These are phyloP conservation scores for Cyclophora punctaria DNA, from an alignment of 2,888 invertebrate species.

Conservation along the genomic window DNA sequence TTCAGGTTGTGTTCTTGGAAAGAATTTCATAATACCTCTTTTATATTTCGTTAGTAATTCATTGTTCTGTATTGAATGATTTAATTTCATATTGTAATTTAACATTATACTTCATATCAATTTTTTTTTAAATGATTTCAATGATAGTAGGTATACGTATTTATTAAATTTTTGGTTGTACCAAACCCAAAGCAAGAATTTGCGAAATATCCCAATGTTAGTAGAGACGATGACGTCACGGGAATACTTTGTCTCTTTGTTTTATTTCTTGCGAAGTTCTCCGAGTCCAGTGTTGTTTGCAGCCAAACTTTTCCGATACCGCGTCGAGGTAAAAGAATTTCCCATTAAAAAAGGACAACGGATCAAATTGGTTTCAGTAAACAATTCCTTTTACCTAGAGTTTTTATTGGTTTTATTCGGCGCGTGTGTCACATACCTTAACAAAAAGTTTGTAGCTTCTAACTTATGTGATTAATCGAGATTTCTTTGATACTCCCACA, in stretches of 20 bases:
- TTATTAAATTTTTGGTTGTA: neutral
- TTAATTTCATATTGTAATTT: no score
- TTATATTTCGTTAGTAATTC: no score
- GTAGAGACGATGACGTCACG: constrained; percentile 12
- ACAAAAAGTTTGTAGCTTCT: constrained; percentile 10
- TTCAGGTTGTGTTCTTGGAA: no score
- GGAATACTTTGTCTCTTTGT: constrained; percentile 44
- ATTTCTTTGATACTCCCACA: neutral
- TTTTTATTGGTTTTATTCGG: constrained; percentile 60
- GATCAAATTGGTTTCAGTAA: constrained; percentile 55
- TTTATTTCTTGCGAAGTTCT: constrained; percentile 53
- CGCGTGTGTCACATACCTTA: constrained; percentile 46
- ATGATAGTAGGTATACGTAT: no score
- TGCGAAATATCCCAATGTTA: constrained; percentile 1
- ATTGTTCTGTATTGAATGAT: no score
- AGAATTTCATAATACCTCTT: no score
- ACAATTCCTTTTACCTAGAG: constrained; percentile 44
- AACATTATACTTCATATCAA: no score
- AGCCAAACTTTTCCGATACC: constrained; percentile 44
- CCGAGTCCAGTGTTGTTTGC: constrained; percentile 31
- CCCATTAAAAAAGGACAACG: constrained; percentile 58
- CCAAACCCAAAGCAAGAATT: neutral
- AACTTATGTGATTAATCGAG: constrained; percentile 11
- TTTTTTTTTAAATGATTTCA: no score
- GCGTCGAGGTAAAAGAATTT: constrained; percentile 56